Evolutionary conservation across 2,797 vertebrate genomes (phyloP), one percentile per base, ranked within the genome.

Genomic region (Calcarius lapponicus): DNA sequence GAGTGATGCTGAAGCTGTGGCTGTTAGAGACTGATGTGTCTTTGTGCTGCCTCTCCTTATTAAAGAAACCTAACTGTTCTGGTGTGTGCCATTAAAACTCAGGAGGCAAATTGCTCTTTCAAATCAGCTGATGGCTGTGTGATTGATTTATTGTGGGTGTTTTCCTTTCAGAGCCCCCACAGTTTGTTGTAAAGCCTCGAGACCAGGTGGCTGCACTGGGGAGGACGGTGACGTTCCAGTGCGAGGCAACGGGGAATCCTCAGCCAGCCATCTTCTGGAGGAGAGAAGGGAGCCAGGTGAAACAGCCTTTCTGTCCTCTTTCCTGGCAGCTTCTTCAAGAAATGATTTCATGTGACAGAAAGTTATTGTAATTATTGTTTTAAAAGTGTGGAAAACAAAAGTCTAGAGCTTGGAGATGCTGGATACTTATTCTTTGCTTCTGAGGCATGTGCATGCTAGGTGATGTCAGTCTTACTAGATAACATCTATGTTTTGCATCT

Each of bases 211-310:
- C 98, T 92, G 99, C 99, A 3, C 97, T 99, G 97, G 99, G 99
- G 80, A 98, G 99, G 91, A 99, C 99, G 0, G 99, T 99, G 93
- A 99, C 99, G 83, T 99, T 99, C 97, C 99, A 99, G 96, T 99
- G 99, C 48, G 99, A 99, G 97, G 99, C 99, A 61, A 99, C 99
- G 5, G 99, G 99, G 92, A 99, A 99, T 91, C 99, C 99, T 72
- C 99, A 99, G 92, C 99, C 99, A 67, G 99, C 99, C 95, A 99
- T 99, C 97, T 99, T 99, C 97, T 99, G 99, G 99, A 97, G 99
- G 96, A 98, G 99, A 92, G 99, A 99, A 95, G 99, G 99, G 89
- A 99, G 99, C 97, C 99, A 99, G 99, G 99, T 99, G 98, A 98
- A 97, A 42, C 25, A 88, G 47, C 29, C 8, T 79, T 91, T 80